phyloP scores from a whole-genome alignment of 2,113 vertebrate species.

The Heloderma charlesbogerti region DNA sequence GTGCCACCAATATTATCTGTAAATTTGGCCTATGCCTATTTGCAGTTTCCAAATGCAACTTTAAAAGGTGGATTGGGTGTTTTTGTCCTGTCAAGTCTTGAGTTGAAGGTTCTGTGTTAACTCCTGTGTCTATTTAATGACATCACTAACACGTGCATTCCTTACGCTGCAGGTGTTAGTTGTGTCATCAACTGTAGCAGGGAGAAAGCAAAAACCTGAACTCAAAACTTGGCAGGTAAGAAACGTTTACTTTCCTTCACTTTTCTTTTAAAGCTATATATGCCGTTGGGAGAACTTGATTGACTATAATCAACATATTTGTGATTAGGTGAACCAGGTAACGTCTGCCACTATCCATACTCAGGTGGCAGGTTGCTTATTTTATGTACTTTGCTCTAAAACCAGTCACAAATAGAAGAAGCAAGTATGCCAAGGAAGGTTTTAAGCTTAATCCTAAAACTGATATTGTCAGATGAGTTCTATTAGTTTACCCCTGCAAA shows the following conservation, averaged over 20 bases:
- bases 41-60: conserved; percentile 4
- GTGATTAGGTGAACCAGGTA: no score
- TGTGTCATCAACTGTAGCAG: conserved; percentile 70
- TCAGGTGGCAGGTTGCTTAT: background rate
- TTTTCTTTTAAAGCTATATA: background rate
- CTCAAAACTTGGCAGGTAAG: conserved; percentile 60
- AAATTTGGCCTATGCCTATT: background rate
- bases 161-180: conserved; percentile 66
- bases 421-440: background rate
- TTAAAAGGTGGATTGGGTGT: conserved; percentile 3
- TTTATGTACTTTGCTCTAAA: background rate
- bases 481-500: background rate
- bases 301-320: background rate
- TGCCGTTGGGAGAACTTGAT: background rate
- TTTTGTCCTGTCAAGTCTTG: conserved; percentile 47
- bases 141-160: conserved; percentile 61
- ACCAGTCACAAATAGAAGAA: background rate
- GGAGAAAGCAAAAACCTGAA: conserved; percentile 68
- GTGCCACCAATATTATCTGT: background rate
- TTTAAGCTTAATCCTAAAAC: background rate
- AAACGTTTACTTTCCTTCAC: conserved; percentile 23
- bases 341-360: background rate
- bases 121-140: conserved; percentile 64
- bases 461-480: background rate
- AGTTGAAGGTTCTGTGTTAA: conserved; percentile 60